A percentile compares a stretch with the other conserved stretches of the same genome.
Evolutionary conservation across 2,113 vertebrate genomes (phyloP).

Genomic region (Mobula birostris): DNA sequence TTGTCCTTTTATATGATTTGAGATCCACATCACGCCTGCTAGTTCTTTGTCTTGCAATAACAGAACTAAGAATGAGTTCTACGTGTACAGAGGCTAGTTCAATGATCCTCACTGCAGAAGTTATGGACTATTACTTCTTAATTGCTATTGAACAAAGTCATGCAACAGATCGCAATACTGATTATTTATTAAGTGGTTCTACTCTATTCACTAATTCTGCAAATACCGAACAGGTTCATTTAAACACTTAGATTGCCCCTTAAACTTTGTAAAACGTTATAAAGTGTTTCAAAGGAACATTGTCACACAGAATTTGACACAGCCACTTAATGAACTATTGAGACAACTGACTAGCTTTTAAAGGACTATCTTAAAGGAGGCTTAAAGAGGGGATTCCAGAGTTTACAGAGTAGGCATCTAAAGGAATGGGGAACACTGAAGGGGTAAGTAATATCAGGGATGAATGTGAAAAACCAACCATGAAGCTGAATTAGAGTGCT

Average conservation of each 20-base stretch:
- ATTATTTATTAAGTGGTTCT: not conserved
- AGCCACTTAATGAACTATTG: not conserved
- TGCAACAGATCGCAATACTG: not conserved
- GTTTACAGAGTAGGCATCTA: not conserved
- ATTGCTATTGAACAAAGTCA: not conserved
- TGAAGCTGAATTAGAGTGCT: too few relatives aligned
- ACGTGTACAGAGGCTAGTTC: not conserved
- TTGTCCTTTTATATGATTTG: not conserved
- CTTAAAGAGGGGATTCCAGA: not conserved
- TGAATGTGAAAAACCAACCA: too few relatives aligned
- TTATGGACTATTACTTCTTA: constrained; percentile 7
- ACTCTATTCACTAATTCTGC: not conserved
- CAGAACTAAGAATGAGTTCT: not conserved
- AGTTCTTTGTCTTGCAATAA: not conserved
- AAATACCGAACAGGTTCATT: not conserved
- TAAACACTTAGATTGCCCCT: not conserved
- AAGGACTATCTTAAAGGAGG: not conserved
- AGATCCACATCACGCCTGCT: not conserved
- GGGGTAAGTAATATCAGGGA: not conserved
- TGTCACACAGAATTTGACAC: not conserved
- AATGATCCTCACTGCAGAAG: not conserved
- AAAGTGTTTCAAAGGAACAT: not conserved
- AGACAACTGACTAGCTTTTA: not conserved
- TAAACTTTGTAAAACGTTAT: not conserved
- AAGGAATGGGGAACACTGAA: not conserved